Base-by-base conservation (phyloP, 2,113 vertebrate genomes). In the Hucho hucho region DNA sequence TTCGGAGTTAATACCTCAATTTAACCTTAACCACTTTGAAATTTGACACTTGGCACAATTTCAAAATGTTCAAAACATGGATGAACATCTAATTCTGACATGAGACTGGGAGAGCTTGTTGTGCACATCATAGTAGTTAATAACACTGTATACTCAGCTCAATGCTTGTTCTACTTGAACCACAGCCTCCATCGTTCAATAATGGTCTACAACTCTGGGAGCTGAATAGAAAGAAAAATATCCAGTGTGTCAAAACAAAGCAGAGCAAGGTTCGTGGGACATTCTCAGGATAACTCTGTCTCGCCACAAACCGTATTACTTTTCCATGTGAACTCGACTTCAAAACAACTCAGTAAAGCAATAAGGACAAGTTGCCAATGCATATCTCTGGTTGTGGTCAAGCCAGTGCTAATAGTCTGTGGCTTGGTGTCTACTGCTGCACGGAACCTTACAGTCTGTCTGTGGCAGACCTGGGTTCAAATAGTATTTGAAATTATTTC, bases 211-310 rank as follows among this genome's bases (percentile, higher is more conserved):
- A 43, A 43, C 7, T 43, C 37, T 26, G 58, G 61, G 76, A n/a
- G 53, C 28, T n/a, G 79, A 46, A 22, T 1, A 43, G 37, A 43
- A 43, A 6, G 64, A 47, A 47, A 46, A 73, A 59, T 61, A 64
- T 67, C 65, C 58, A 20, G 64, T 76, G 32, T 71, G 66, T 75
- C 74, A 64, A 69, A 70, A 32, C 37, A 43, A 9, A 43, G 9
- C 71, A 56, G 24, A 65, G 70, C 28, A 53, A 53, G 75, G 46
- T 68, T 12, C n/a, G 6, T 43, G 29, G 69, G 73, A 77, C 79
- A 86, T 79, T 81, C 77, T 74, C 79, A 58, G 70, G 74, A 83
- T 70, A 47, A 25, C 64, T 81, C 70, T 32, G 43, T 74, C 26
- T 70, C 75, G 69, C 83, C 79, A 74, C 79, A 76, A 24, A 25